Evolutionary conservation across 2,888 invertebrate genomes (phyloP).

Genomic region (Cheiracanthium punctorium): DNA sequence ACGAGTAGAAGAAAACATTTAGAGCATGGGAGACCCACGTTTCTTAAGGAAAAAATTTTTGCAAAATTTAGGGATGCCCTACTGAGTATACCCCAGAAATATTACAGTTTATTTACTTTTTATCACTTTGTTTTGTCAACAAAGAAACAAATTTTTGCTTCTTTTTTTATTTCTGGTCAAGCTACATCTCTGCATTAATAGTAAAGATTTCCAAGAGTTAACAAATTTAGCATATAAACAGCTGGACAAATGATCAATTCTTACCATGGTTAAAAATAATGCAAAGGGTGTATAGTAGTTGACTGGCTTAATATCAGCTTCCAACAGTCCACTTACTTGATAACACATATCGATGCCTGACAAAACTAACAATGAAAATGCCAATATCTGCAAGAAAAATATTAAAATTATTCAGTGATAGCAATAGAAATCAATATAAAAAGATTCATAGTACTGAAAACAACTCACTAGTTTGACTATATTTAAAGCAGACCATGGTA

Average conservation of each 20-base stretch:
- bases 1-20: no score
- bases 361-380: conserved; percentile 27
- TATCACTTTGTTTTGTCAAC: no score
- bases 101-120: no score
- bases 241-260: conserved; percentile 78
- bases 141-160: no score
- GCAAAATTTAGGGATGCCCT: no score
- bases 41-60: no score
- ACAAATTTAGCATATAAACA: no score
- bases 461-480: conserved; percentile 58
- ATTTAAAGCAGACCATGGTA: conserved; percentile 70
- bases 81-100: no score
- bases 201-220: no score
- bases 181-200: no score
- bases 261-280: conserved; percentile 88
- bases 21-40: no score
- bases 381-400: conserved; percentile 27
- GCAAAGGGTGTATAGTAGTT: conserved; percentile 87
- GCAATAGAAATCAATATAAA: neutral
- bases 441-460: neutral
- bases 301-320: conserved; percentile 77
- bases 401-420: neutral
- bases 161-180: no score
- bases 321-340: conserved; percentile 38
- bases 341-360: conserved; percentile 36